Percentiles rank a stretch among this genome's conserved stretches.
Evolutionary conservation across 2,797 vertebrate species (phyloP).

Genomic region (Gouania willdenowi): DNA sequence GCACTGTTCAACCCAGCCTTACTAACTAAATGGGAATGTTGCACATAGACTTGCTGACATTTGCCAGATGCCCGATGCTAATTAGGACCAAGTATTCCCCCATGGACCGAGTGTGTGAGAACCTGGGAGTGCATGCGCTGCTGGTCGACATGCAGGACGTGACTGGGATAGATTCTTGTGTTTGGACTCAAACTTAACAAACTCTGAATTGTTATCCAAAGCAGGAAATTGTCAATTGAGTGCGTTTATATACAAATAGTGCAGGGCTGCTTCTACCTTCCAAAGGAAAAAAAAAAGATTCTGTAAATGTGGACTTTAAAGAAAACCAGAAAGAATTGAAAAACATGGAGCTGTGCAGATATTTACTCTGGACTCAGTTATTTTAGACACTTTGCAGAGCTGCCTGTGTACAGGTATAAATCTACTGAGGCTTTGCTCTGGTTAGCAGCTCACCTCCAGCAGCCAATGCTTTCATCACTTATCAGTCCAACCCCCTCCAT

Average conservation of each 20-base stretch:
- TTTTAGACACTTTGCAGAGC: slow-evolving; percentile 21
- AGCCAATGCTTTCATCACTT: slow-evolving; percentile 20
- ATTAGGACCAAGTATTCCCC: slow-evolving; percentile 84
- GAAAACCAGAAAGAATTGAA: background rate
- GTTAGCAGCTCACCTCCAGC: slow-evolving; percentile 4
- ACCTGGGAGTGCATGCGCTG: slow-evolving; percentile 76
- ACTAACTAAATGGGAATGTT: slow-evolving; percentile 86
- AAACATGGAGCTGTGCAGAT: background rate
- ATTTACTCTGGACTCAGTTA: slow-evolving; percentile 19
- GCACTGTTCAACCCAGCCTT: slow-evolving; percentile 60
- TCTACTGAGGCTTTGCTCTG: slow-evolving; percentile 16
- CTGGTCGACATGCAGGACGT: slow-evolving; percentile 69
- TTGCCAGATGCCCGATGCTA: slow-evolving; percentile 88
- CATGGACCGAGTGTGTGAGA: slow-evolving; percentile 79
- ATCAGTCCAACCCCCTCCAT: slow-evolving; percentile 8
- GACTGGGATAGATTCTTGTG: slow-evolving; percentile 56
- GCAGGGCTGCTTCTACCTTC: background rate
- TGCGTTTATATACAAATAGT: slow-evolving; percentile 1
- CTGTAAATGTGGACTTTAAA: background rate
- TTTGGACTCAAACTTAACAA: slow-evolving; percentile 57
- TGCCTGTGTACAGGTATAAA: slow-evolving; percentile 25
- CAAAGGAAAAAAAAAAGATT: too few relatives aligned
- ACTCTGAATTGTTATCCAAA: slow-evolving; percentile 48
- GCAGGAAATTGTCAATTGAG: slow-evolving; percentile 33
- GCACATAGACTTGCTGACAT: slow-evolving; percentile 82